phyloP scores from a whole-genome alignment of 1,140 invertebrate species.

The Drosophila biarmipes region DNA sequence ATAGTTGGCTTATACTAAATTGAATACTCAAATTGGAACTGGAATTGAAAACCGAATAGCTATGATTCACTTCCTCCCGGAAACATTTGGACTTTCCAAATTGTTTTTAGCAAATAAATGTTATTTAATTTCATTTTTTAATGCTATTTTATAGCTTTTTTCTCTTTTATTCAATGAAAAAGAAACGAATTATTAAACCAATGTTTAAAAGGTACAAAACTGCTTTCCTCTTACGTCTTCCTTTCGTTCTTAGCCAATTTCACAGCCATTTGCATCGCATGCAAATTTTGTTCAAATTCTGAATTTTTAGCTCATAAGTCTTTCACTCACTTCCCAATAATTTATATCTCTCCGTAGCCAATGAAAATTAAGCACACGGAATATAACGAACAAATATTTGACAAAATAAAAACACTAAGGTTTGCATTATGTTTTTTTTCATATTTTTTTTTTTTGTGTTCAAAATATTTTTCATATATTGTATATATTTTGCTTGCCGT shows the following conservation, averaged over 20 bases:
- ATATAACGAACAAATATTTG: conserved; percentile 2
- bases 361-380: conserved; percentile 3
- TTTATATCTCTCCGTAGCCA: conserved; percentile 8
- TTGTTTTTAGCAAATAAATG: conserved; percentile 42
- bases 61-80: background rate
- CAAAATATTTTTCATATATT: conserved; percentile 69
- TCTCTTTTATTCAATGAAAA: conserved; percentile 7
- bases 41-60: conserved; percentile 3
- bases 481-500: conserved; percentile 57
- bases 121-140: conserved; percentile 39
- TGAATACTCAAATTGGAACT: conserved; percentile 27
- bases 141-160: conserved; percentile 72
- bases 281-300: conserved; percentile 59
- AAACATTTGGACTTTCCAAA: conserved; percentile 1
- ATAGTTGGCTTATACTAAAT: conserved; percentile 34
- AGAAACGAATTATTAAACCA: conserved; percentile 21
- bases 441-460: conserved; percentile 44
- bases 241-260: conserved; percentile 65
- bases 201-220: conserved; percentile 20
- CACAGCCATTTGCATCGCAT: conserved; percentile 75
- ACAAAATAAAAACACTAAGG: conserved; percentile 61
- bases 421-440: conserved; percentile 59
- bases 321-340: conserved; percentile 49
- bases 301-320: conserved; percentile 66
- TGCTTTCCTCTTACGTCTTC: conserved; percentile 8